Base-by-base conservation (phyloP, 2,888 invertebrate species). In the Cephus rjabovi region DNA sequence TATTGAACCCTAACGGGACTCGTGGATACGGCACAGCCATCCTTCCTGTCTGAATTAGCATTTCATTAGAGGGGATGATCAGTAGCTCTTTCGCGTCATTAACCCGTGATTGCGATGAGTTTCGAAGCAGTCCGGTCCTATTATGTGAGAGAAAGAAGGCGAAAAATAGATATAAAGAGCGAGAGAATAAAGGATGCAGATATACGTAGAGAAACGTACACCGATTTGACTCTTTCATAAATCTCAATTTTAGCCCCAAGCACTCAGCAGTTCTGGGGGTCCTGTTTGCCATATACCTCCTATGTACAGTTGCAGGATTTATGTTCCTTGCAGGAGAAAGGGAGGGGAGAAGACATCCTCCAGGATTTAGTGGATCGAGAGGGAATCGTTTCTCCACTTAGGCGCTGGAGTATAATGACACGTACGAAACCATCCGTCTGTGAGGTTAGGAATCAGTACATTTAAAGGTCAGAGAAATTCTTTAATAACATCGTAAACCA, bases 221-320 rank as follows among this genome's bases (percentile, higher is more conserved):
- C 23, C 23, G 15, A 15, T 23, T 56, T 56, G 40, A 56, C 40
- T 56, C 37, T 73, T 34, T 56, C 76, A 79, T 79, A 79, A 79
- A 79, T 79, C 76, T 76, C 79, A 79, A 79, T 79, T 78, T 76
- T 69, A 69, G 76, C 79, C 76, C 74, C 31, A 76, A 69, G 76
- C 73, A 12, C 69, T 75, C 75, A 71, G 31, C 71, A 15, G 34
- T 31, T 31, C 71, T 56, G 23, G 40, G 40, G 40, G 9, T 56
- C 15, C 40, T 56, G 40, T 15, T 6, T 23, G 6, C 40, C 15
- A 40, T 40, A 40, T 40, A 40, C 40, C 40, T 23, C 40, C 40
- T 23, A 23, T 15, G 40, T 56, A 56, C 40, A 56, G 40, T 56
- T 56, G 23, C 40, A 23, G 40, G 40, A 56, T 56, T 56, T 56